These are phyloP conservation scores for Tyrophagus putrescentiae DNA, from an alignment of 1,140 invertebrate species.

Conservation along the genomic window DNA sequence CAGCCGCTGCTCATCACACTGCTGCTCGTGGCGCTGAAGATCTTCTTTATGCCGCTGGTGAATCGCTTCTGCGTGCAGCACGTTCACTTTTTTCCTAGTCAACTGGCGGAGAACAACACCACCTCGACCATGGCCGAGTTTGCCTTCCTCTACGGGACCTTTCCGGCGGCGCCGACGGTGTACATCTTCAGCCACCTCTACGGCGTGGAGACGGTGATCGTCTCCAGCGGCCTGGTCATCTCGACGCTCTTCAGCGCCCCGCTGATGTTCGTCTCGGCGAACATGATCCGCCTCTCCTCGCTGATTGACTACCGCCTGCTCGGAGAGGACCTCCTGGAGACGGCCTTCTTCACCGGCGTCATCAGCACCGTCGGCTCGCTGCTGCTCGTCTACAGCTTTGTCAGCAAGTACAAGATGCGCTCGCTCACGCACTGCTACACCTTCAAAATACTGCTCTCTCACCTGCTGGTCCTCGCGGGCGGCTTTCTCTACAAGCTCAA, in stretches of 20 bases:
- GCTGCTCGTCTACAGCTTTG: constrained; percentile 62
- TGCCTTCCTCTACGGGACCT: constrained; percentile 87
- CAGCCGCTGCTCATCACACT: constrained; percentile 59
- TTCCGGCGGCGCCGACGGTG: constrained; percentile 81
- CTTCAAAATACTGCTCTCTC: constrained; percentile 55
- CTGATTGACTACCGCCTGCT: constrained; percentile 16
- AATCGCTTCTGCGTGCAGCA: constrained; percentile 57
- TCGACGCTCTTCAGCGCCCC: constrained; percentile 85
- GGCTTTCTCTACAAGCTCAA: constrained; percentile 45
- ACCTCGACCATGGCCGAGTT: constrained; percentile 58
- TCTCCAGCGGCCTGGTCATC: constrained; percentile 76
- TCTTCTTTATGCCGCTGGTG: constrained; percentile 69
- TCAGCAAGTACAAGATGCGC: constrained; percentile 55
- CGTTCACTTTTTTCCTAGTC: constrained; percentile 35
- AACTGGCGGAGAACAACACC: neutral
- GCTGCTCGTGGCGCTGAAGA: constrained; percentile 63
- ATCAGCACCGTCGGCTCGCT: constrained; percentile 52
- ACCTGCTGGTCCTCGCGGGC: constrained; percentile 47
- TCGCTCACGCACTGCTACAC: constrained; percentile 68
- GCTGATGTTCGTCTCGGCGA: constrained; percentile 84
- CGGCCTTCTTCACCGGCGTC: constrained; percentile 66
- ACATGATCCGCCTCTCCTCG: constrained; percentile 57
- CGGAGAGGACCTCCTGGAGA: constrained; percentile 50
- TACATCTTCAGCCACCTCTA: constrained; percentile 86
- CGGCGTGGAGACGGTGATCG: constrained; percentile 31